Conservation (phyloP, 2,797 vertebrate genomes). For the Cossypha heuglini region DNA sequence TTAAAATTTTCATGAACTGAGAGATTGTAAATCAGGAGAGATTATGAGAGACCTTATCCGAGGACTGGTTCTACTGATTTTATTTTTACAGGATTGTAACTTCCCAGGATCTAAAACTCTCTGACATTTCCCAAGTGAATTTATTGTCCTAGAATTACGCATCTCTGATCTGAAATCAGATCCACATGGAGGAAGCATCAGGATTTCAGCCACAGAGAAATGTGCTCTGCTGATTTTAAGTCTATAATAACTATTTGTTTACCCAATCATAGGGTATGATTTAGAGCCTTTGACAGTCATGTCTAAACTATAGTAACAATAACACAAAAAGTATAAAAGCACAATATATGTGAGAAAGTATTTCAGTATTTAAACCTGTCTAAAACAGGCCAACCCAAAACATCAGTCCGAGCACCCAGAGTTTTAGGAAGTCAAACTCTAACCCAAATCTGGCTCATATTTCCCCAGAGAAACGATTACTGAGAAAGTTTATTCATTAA, state of each 20-base stretch:
- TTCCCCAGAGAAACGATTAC: background rate
- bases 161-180: background rate
- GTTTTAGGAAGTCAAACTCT: background rate
- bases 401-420: background rate
- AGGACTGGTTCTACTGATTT: background rate
- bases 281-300: background rate
- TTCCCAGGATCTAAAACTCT: background rate
- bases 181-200: background rate
- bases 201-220: background rate
- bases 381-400: background rate
- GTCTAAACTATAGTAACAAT: background rate
- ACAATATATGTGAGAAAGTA: background rate
- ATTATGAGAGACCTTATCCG: background rate
- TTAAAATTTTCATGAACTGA: background rate
- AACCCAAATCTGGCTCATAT: background rate
- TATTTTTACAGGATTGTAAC: background rate
- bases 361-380: background rate
- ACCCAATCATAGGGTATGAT: background rate
- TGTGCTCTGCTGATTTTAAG: background rate
- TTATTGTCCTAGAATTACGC: background rate
- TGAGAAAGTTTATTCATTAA: conserved; percentile 11
- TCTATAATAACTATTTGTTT: background rate
- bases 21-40: background rate
- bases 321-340: background rate
- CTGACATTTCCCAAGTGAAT: background rate